phyloP scores from a whole-genome alignment of 2,113 vertebrate species.

The Caretta caretta region DNA sequence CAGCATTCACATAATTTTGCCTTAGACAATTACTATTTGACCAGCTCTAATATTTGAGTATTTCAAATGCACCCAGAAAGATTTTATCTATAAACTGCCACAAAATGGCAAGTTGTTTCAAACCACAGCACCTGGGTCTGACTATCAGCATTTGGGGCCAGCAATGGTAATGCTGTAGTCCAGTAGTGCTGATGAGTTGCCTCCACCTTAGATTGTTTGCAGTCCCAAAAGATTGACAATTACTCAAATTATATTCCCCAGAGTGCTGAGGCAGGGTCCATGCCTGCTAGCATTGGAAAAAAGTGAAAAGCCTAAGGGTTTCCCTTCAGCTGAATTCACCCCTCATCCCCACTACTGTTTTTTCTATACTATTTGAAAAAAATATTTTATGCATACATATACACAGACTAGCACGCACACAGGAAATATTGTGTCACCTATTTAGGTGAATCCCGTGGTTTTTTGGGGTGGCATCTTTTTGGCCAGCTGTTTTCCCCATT shows the following conservation, averaged over 20 bases:
- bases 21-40: no score
- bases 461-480: no score
- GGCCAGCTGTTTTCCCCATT: neutral
- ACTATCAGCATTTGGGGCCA: no score
- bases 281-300: neutral
- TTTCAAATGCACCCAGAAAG: no score
- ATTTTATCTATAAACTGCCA: no score
- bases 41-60: no score
- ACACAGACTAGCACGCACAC: neutral
- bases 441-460: neutral
- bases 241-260: accelerated
- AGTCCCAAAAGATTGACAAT: neutral
- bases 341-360: neutral
- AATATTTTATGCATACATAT: neutral
- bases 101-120: no score
- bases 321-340: neutral
- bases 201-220: neutral
- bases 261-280: neutral
- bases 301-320: accelerated
- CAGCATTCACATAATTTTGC: no score
- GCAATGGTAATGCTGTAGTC: no score
- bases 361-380: neutral
- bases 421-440: neutral
- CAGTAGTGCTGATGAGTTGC: no score
- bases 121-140: no score